These are phyloP conservation scores for Xenopus petersii DNA, from an alignment of 2,797 vertebrate species.

Conservation along the genomic window DNA sequence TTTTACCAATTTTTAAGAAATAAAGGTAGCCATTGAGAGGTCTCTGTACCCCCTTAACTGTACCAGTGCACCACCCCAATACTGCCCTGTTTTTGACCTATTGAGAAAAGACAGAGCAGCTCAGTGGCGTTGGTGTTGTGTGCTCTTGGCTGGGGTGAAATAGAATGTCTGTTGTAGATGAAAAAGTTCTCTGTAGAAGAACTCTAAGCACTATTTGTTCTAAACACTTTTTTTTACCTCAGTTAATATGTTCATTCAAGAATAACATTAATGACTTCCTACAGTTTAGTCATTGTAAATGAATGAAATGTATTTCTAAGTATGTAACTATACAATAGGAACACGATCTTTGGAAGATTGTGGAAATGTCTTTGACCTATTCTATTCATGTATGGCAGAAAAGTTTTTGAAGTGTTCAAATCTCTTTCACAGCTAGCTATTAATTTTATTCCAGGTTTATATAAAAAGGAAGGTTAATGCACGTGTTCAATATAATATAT, in stretches of 20 bases:
- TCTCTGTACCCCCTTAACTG: too few species aligned
- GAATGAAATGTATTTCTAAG: slow-evolving; percentile 10
- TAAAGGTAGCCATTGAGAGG: too few species aligned
- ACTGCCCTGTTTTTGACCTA: too few species aligned
- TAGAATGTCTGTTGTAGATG: too few species aligned
- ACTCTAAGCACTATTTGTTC: neutral
- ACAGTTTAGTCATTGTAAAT: slow-evolving; percentile 7
- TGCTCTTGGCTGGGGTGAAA: too few species aligned
- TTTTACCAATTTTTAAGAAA: too few species aligned
- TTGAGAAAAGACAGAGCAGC: too few species aligned
- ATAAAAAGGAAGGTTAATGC: slow-evolving; percentile 33
- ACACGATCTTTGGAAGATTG: slow-evolving; percentile 12
- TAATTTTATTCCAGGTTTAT: slow-evolving; percentile 33
- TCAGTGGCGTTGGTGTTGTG: too few species aligned
- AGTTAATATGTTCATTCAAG: neutral
- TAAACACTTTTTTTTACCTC: too few species aligned
- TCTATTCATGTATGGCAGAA: slow-evolving; percentile 31
- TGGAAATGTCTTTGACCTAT: slow-evolving; percentile 26
- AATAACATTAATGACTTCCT: slow-evolving; percentile 9
- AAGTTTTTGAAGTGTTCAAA: slow-evolving; percentile 28
- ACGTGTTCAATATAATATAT: slow-evolving; percentile 43
- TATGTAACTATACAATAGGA: slow-evolving; percentile 17
- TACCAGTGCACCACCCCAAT: too few species aligned
- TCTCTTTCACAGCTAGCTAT: slow-evolving; percentile 37
- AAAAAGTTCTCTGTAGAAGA: neutral